Evolutionary conservation across 2,888 invertebrate genomes (phyloP), one percentile per base, ranked within the genome.

Genomic region (Xestia sexstrigata): DNA sequence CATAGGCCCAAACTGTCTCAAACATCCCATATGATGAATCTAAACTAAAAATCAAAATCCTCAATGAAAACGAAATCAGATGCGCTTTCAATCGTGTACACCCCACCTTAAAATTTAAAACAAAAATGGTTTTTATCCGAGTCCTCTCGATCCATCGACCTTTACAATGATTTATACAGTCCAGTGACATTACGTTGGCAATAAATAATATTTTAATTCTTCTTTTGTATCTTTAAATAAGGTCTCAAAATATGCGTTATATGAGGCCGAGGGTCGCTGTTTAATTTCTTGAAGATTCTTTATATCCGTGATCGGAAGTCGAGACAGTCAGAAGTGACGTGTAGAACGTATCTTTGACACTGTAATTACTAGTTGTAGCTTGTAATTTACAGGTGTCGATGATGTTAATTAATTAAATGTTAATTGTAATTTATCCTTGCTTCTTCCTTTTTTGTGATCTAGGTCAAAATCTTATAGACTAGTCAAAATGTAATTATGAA

Each of bases 121-220:
- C 75, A 74, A 82, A 86, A 85, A 81, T 79, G 60, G 13, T 68
- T 74, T 85, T 88, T 85, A 78, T 89, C 84, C 83, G 88, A 87
- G 79, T 87, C 77, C 79, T 58, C 79, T 82, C 85, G 87, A 85
- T 85, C 84, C 63, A 65, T n/a, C 87, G 90, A 92, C 92, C 93
- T 92, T 93, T 91, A 47, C 75, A 84, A 85, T 92, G 91, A 92
- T 91, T 90, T 92, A 92, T 91, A 77, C 78, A 84, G 80, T 87
- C 90, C 76, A 82, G 85, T 88, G 89, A 82, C 87, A 90, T 92
- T 91, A 91, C 88, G 86, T 81, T 76, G 65, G 63, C 82, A 80
- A 88, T 89, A 88, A 89, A 89, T 89, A 83, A 88, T 84, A 82
- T 77, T 85, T 88, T 85, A 84, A 86, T 87, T 86, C 76, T 84